Percentiles rank a stretch among this genome's conserved stretches.
Conservation (phyloP, 2,888 invertebrate genomes). For the Microctonus brassicae region DNA sequence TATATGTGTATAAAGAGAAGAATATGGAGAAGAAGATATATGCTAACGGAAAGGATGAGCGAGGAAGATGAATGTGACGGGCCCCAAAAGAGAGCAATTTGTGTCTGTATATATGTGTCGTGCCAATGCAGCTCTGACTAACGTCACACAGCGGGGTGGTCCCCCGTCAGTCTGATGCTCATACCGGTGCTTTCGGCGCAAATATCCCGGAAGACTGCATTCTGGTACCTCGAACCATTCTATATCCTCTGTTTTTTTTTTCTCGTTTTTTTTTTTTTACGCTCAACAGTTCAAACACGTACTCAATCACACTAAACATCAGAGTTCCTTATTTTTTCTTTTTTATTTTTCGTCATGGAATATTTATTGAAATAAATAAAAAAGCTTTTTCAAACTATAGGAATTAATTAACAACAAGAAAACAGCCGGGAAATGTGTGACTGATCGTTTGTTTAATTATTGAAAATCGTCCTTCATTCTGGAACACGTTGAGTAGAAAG, state of each 20-base stretch:
- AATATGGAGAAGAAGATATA: constrained; percentile 14
- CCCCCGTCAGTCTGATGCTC: constrained; percentile 65
- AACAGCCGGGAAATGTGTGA: constrained; percentile 32
- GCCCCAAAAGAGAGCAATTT: constrained; percentile 58
- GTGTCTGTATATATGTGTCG: constrained; percentile 36
- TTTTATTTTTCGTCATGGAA: neutral
- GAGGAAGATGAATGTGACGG: constrained; percentile 33
- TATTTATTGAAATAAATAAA: neutral
- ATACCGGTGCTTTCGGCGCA: constrained; percentile 62
- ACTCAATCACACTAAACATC: constrained; percentile 42
- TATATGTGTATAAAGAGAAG: constrained; percentile 8
- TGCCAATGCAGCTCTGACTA: constrained; percentile 29
- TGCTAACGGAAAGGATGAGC: constrained; percentile 19
- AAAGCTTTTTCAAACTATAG: neutral
- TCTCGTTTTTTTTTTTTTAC: constrained; percentile 45
- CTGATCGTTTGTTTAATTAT: constrained; percentile 29
- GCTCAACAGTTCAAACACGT: constrained; percentile 53
- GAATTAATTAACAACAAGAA: constrained; percentile 24
- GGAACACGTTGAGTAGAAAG: constrained; percentile 19
- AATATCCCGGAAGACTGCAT: constrained; percentile 63
- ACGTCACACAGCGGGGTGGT: constrained; percentile 57
- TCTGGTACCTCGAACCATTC: constrained; percentile 13
- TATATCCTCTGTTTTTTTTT: constrained; percentile 21
- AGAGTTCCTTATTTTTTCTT: constrained; percentile 34
- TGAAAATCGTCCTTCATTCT: constrained; percentile 53